Evolutionary conservation across 2,888 invertebrate species (phyloP), one percentile per base, ranked within the genome.

Genomic region (Pandemis cinnamomeana): DNA sequence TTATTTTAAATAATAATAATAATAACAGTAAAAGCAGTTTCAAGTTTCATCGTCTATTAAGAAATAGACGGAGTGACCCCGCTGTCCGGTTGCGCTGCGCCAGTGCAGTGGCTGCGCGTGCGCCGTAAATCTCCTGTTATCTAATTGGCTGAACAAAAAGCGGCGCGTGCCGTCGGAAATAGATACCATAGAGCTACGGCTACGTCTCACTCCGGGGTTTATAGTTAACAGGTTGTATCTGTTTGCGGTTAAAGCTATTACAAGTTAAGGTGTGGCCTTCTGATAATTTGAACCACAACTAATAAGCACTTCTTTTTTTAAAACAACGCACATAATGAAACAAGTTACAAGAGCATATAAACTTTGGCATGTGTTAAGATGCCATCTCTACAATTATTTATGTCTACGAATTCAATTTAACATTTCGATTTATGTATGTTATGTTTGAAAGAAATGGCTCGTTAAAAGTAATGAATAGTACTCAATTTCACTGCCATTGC

Each of bases 101-200:
- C 75, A 70, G 71, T 76, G 77, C 71, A 67, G 76, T 67, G 77
- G 73, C 77, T 79, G 81, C 82, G 76, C 77, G 82, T 79, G 81
- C 82, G 78, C 78, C 78, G 81, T 87, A 86, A 89, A 88, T 89
- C 88, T 84, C 80, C 80, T 82, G 83, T 84, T 86, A 87, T 89
- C 88, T 89, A 89, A 88, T 86, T 81, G 86, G 86, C 83, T 84
- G 80, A 85, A 72, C 74, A 86, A 88, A 90, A 87, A 85, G 76
- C 80, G 85, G 83, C 89, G 83, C 88, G 89, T 88, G 90, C 84
- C 80, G 74, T 76, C 77, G 79, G 80, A 81, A 78, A 80, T 76
- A 77, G 77, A 77, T 77, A 75, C 74, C 70, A 69, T 75, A 75
- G 68, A 72, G 69, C 48, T 75, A 66, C 55, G 60, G 69, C 48